Evolutionary conservation across 2,797 vertebrate genomes (phyloP).

Genomic region (Oreortyx pictus): DNA sequence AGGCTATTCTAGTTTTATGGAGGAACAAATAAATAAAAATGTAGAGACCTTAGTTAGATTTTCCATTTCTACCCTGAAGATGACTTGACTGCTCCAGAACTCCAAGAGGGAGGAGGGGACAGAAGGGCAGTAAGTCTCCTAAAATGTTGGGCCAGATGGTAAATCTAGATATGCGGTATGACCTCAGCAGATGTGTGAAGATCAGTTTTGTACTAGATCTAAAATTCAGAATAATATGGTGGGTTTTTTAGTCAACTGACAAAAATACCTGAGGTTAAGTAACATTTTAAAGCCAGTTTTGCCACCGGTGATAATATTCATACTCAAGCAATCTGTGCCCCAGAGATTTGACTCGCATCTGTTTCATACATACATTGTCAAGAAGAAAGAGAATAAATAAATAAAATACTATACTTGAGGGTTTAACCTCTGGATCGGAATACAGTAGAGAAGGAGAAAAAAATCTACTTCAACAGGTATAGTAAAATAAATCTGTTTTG

Average conservation of each 20-base stretch:
- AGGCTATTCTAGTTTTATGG: not conserved
- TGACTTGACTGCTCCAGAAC: not conserved
- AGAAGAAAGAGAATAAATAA: constrained; percentile 19
- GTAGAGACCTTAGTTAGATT: not conserved
- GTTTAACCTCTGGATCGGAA: constrained; percentile 63
- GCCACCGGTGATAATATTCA: not conserved
- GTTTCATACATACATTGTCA: constrained; percentile 50
- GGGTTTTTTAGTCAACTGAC: not conserved
- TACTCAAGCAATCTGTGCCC: not conserved
- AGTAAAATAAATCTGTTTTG: constrained; percentile 71
- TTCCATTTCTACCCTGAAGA: not conserved
- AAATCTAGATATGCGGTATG: not conserved
- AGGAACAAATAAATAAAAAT: not conserved
- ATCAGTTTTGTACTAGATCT: not conserved
- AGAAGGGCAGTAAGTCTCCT: not conserved
- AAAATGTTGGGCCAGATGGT: not conserved
- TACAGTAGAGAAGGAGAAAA: constrained; percentile 23
- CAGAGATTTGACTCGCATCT: constrained; percentile 45
- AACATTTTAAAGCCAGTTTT: constrained; percentile 26
- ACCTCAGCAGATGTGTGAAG: not conserved
- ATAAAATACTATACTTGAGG: constrained; percentile 12
- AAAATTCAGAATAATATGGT: not conserved
- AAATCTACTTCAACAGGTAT: constrained; percentile 47
- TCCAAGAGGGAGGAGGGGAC: not conserved
- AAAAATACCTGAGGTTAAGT: not conserved